phyloP scores from a whole-genome alignment of 2,797 vertebrate genomes.

The Pelobates cultripes region DNA sequence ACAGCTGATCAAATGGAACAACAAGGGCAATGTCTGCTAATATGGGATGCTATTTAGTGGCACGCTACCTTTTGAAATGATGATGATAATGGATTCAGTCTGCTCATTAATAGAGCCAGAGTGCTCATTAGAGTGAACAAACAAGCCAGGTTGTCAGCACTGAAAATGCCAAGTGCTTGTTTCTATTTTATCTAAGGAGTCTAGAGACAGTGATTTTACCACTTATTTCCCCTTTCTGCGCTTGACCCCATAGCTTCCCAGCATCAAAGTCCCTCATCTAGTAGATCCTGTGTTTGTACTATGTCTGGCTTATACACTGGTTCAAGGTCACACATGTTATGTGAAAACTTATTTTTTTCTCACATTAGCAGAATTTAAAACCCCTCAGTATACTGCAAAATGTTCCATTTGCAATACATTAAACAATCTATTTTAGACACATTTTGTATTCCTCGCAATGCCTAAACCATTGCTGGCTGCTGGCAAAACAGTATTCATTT shows the following conservation, averaged over 20 bases:
- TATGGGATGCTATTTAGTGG: constrained; percentile 95
- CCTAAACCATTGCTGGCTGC: too few relatives aligned
- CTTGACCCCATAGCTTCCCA: constrained; percentile 83
- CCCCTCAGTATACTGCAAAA: constrained; percentile 68
- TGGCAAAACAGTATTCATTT: too few relatives aligned
- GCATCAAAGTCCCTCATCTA: constrained; percentile 83
- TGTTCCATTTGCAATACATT: constrained; percentile 70
- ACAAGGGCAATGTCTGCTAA: constrained; percentile 94
- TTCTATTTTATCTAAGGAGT: constrained; percentile 95
- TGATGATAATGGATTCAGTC: constrained; percentile 99
- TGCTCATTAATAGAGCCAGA: constrained; percentile 99
- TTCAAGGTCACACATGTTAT: constrained; percentile 80
- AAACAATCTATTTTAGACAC: neutral
- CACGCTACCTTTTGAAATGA: constrained; percentile 97
- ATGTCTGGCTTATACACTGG: constrained; percentile 73
- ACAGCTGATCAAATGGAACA: constrained; percentile 97
- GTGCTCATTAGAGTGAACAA: constrained; percentile 99
- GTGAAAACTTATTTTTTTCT: constrained; percentile 73
- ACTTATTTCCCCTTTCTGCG: constrained; percentile 85
- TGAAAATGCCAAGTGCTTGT: constrained; percentile 99
- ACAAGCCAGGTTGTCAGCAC: constrained; percentile 93
- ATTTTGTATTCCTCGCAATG: too few relatives aligned
- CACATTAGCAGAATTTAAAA: constrained; percentile 62
- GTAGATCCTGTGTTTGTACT: constrained; percentile 74
- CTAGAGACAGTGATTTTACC: constrained; percentile 87